These are phyloP conservation scores for Neodiprion pinetum DNA, from an alignment of 1,140 invertebrate genomes.

Conservation along the genomic window DNA sequence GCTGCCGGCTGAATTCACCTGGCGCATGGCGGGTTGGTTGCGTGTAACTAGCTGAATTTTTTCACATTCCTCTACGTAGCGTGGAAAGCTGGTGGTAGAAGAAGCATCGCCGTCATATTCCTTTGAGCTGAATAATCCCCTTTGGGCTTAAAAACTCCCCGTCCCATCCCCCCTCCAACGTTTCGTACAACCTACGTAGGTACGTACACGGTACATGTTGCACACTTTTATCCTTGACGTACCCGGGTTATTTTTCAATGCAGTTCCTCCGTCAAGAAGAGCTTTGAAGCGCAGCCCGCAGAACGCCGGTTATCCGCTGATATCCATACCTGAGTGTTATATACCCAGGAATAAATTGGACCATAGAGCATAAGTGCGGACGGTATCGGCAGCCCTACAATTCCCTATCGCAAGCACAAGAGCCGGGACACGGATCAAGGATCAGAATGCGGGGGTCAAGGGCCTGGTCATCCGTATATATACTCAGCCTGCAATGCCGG, in stretches of 20 bases:
- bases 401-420: background rate
- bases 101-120: background rate
- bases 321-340: background rate
- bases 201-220: background rate
- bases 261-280: background rate
- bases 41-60: too few relatives aligned
- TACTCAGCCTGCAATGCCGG: background rate
- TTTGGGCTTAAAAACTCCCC: too few relatives aligned
- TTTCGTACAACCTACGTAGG: background rate
- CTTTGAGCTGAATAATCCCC: too few relatives aligned
- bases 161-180: background rate
- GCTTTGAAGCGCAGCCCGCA: background rate
- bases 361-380: background rate
- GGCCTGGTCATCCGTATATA: background rate
- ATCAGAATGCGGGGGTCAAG: background rate
- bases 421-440: too few relatives aligned
- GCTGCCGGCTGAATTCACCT: too few relatives aligned
- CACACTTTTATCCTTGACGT: too few relatives aligned
- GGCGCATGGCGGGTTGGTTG: too few relatives aligned
- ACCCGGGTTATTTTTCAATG: background rate
- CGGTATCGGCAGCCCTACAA: background rate
- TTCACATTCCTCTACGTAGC: background rate
- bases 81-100: slow-evolving; percentile 19
- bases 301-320: background rate
- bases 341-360: background rate